Evolutionary conservation across 2,888 invertebrate genomes (phyloP).

Genomic region (Acronicta alni): DNA sequence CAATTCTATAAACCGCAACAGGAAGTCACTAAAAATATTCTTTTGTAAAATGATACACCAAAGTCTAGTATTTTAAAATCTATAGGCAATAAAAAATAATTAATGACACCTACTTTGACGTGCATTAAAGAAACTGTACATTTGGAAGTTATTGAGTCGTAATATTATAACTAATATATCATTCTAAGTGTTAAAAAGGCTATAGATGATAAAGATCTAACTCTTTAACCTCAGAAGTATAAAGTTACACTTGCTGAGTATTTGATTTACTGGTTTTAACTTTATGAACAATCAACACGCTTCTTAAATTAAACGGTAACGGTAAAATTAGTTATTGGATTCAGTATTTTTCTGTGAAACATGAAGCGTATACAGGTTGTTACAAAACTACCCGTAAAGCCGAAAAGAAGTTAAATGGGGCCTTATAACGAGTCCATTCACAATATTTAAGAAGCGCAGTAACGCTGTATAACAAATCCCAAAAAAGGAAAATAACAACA

Average conservation of each 20-base stretch:
- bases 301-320: slow-evolving; percentile 16
- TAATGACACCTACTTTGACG: slow-evolving; percentile 17
- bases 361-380: too few species aligned
- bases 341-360: too few species aligned
- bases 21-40: slow-evolving; percentile 16
- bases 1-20: slow-evolving; percentile 13
- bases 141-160: slow-evolving; percentile 18
- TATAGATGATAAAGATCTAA: slow-evolving; percentile 40
- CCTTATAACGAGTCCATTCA: too few species aligned
- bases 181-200: slow-evolving; percentile 37
- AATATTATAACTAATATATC: slow-evolving; percentile 46
- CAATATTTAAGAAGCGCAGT: too few species aligned
- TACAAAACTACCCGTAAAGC: too few species aligned
- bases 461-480: too few species aligned
- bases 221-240: slow-evolving; percentile 45
- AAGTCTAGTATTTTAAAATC: slow-evolving; percentile 14
- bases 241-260: slow-evolving; percentile 39
- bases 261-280: slow-evolving; percentile 33
- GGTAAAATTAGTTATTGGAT: too few species aligned
- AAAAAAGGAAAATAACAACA: too few species aligned
- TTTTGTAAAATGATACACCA: slow-evolving; percentile 11
- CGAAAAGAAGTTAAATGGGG: too few species aligned
- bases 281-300: slow-evolving; percentile 23
- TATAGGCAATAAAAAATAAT: slow-evolving; percentile 33
- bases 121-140: slow-evolving; percentile 33